These are phyloP conservation scores for Diplodus puntazzo DNA, from an alignment of 2,797 vertebrate genomes.

Conservation along the genomic window DNA sequence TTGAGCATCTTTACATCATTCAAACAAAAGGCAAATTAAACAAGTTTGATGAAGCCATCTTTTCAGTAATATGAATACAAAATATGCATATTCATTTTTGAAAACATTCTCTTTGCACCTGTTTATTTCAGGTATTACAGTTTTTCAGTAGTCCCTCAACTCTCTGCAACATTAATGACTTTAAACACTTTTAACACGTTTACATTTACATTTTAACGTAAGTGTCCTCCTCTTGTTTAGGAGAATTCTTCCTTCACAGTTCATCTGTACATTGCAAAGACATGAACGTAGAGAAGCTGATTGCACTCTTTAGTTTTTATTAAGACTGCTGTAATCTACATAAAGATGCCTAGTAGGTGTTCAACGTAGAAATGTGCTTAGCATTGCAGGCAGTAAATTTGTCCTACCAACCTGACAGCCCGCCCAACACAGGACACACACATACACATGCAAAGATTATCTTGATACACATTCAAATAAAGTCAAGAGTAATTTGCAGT, in stretches of 20 bases:
- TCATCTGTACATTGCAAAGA: constrained; percentile 24
- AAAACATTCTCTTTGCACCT: background rate
- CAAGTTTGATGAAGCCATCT: constrained; percentile 11
- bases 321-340: constrained; percentile 61
- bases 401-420: constrained; percentile 38
- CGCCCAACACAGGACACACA: constrained; percentile 27
- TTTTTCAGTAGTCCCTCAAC: background rate
- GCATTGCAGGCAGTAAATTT: constrained; percentile 74
- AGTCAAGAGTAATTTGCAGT: constrained; percentile 81
- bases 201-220: background rate
- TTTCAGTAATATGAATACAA: background rate
- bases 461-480: constrained; percentile 78
- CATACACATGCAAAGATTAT: constrained; percentile 50
- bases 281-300: constrained; percentile 44
- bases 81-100: background rate
- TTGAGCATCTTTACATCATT: constrained; percentile 13
- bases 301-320: constrained; percentile 55
- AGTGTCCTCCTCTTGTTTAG: background rate
- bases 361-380: constrained; percentile 66
- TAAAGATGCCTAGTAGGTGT: constrained; percentile 55
- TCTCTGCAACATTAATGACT: background rate
- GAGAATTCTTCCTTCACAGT: constrained; percentile 1
- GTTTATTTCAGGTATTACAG: constrained; percentile 3
- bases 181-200: constrained; percentile 9
- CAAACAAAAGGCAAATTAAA: constrained; percentile 27